Evolutionary conservation across 2,797 vertebrate species (phyloP).

Genomic region (Pygocentrus nattereri): DNA sequence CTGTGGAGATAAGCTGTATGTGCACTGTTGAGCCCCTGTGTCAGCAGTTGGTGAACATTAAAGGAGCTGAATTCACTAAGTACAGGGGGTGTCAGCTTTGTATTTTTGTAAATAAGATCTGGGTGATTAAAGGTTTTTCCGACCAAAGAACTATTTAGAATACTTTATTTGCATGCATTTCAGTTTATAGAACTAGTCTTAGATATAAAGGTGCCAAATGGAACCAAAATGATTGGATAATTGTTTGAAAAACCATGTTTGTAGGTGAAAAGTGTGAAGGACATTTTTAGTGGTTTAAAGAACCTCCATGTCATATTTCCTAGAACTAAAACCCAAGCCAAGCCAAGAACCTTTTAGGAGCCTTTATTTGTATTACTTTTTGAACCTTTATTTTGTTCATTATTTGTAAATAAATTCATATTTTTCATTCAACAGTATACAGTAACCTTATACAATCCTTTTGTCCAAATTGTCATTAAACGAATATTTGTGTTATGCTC

Average conservation of each 20-base stretch:
- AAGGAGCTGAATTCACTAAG: background rate
- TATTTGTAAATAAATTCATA: background rate
- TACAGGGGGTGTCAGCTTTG: background rate
- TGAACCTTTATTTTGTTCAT: background rate
- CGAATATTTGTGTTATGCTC: background rate
- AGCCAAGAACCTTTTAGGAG: background rate
- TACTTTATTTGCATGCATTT: background rate
- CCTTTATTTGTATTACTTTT: background rate
- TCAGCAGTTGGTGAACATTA: background rate
- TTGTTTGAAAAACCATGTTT: background rate
- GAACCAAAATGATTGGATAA: background rate
- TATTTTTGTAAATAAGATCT: background rate
- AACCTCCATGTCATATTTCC: no score
- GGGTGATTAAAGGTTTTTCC: background rate
- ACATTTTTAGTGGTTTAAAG: no score
- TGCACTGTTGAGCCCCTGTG: background rate
- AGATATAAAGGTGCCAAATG: background rate
- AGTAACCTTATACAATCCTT: background rate
- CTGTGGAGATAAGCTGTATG: background rate
- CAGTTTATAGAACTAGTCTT: background rate
- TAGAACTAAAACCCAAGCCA: no score
- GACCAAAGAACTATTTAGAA: background rate
- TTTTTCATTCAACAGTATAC: background rate
- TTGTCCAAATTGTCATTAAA: background rate
- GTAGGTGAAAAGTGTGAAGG: background rate